Conservation (phyloP, 2,113 vertebrate species). For the Perognathus longimembris region DNA sequence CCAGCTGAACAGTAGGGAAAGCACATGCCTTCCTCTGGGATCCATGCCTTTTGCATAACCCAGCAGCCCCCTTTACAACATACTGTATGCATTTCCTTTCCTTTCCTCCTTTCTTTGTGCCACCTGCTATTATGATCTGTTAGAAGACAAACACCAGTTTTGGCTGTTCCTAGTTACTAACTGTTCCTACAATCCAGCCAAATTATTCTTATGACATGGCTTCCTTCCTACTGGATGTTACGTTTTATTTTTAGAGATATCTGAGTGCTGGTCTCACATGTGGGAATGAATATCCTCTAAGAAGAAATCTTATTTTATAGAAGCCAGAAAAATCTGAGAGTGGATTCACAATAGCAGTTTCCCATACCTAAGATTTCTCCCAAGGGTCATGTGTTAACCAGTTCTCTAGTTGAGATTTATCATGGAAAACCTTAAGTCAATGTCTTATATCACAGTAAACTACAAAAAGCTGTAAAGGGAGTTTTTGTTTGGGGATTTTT, state of each 20-base stretch:
- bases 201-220: constrained; percentile 61
- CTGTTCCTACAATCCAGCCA: constrained; percentile 75
- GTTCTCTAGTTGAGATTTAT: neutral
- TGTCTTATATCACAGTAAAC: neutral
- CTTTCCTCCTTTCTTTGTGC: constrained; percentile 12
- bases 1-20: constrained; percentile 18
- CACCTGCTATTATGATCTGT: constrained; percentile 71
- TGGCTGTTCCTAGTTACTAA: constrained; percentile 65
- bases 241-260: constrained; percentile 74
- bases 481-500: neutral
- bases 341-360: neutral
- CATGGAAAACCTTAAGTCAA: neutral
- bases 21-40: neutral
- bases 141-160: constrained; percentile 73
- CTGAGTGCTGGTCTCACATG: constrained; percentile 5
- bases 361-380: neutral
- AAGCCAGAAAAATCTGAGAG: constrained; percentile 47
- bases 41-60: constrained; percentile 45
- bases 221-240: constrained; percentile 50
- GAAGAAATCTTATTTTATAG: constrained; percentile 29
- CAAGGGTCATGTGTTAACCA: neutral
- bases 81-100: neutral
- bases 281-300: constrained; percentile 10
- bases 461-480: neutral
- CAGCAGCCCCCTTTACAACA: constrained; percentile 5